These are phyloP conservation scores for Leuciscus waleckii DNA, from an alignment of 2,797 vertebrate species.

Conservation along the genomic window DNA sequence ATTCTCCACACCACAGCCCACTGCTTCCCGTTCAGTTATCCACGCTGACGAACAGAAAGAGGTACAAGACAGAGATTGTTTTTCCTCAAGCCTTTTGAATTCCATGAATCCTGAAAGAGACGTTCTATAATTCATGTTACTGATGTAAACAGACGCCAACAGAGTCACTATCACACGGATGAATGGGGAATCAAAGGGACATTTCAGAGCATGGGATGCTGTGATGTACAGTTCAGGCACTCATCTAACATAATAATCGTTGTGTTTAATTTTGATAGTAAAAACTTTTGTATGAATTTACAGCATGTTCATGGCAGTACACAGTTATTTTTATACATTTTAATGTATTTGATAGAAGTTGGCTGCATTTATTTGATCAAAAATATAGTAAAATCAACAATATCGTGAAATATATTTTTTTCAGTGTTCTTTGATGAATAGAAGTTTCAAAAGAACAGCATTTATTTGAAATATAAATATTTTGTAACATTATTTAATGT, in stretches of 20 bases:
- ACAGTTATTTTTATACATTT: not conserved
- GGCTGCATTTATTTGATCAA: not conserved
- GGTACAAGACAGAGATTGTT: conserved; percentile 46
- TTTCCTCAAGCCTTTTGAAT: conserved; percentile 17
- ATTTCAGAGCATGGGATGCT: not conserved
- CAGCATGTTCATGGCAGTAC: not conserved
- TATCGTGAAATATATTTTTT: not conserved
- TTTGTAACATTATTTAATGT: not conserved
- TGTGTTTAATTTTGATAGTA: not conserved
- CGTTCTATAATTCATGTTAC: conserved; percentile 40
- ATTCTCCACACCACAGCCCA: conserved; percentile 31
- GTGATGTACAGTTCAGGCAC: not conserved
- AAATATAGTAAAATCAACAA: not conserved
- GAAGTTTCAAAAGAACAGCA: not conserved
- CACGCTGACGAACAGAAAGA: conserved; percentile 53
- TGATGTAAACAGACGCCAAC: conserved; percentile 47
- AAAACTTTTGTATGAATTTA: not conserved
- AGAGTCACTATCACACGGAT: conserved; percentile 35
- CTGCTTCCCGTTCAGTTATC: conserved; percentile 33
- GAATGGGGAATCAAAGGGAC: not conserved
- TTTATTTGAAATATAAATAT: not conserved
- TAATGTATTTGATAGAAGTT: not conserved
- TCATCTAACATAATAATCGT: not conserved
- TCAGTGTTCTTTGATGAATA: not conserved
- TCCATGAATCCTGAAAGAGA: conserved; percentile 18